Conservation (phyloP, 2,888 invertebrate genomes). For the Apamea monoglypha region DNA sequence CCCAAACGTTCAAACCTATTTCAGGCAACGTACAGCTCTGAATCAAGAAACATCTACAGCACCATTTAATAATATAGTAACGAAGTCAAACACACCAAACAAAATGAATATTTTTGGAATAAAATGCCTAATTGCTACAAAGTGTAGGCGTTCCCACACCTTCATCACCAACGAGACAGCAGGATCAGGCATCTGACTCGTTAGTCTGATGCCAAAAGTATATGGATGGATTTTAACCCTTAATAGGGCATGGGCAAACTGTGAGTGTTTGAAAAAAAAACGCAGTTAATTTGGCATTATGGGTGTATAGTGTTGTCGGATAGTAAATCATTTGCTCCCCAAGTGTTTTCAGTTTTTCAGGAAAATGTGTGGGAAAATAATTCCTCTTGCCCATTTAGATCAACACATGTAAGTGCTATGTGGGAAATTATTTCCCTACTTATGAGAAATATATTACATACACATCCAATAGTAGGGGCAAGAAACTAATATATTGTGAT, state of each 20-base stretch:
- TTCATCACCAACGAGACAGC: too few species aligned
- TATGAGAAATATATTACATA: conserved; percentile 26
- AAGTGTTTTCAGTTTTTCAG: conserved; percentile 18
- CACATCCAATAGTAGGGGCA: conserved; percentile 27
- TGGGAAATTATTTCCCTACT: conserved; percentile 24
- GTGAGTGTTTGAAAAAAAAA: conserved; percentile 8
- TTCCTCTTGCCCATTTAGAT: conserved; percentile 17
- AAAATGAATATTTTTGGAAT: too few species aligned
- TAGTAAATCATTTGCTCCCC: conserved; percentile 14
- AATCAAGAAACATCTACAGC: not conserved
- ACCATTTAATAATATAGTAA: too few species aligned
- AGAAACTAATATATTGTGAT: conserved; percentile 11
- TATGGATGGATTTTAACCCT: not conserved
- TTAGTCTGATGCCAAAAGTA: too few species aligned
- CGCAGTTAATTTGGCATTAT: conserved; percentile 10
- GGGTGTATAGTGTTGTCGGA: conserved; percentile 12
- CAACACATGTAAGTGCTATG: conserved; percentile 16
- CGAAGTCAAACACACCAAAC: too few species aligned
- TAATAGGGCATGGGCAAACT: conserved; percentile 4
- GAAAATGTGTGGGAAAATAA: conserved; percentile 17
- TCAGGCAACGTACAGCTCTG: too few species aligned
- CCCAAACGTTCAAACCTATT: not conserved
- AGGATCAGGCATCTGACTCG: too few species aligned
- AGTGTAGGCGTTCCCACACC: too few species aligned
- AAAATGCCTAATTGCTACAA: too few species aligned